Conservation (phyloP, 2,113 vertebrate genomes). For the Oreochromis spilurus region DNA sequence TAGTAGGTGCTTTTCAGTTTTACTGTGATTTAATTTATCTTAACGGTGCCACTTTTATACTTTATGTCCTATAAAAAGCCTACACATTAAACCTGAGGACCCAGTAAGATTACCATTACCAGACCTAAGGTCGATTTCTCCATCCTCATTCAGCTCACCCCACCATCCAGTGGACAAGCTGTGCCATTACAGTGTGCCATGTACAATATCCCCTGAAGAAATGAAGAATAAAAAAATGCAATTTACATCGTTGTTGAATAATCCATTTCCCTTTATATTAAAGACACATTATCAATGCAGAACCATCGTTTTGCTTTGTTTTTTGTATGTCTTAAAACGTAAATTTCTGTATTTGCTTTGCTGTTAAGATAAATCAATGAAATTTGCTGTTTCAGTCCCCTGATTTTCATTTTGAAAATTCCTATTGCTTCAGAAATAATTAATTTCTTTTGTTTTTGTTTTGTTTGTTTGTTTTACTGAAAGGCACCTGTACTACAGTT, state of each 20-base stretch:
- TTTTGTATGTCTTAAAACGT: not conserved
- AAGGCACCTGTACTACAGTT: not conserved
- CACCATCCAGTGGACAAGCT: slow-evolving; percentile 21
- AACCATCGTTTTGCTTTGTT: not conserved
- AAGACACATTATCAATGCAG: slow-evolving; percentile 14
- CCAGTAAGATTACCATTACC: not conserved
- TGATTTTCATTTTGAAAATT: not conserved
- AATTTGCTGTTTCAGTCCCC: not conserved
- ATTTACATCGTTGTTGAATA: not conserved
- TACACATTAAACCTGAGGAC: not conserved
- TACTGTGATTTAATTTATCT: slow-evolving; percentile 34
- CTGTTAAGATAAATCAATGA: not conserved
- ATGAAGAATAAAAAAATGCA: not conserved
- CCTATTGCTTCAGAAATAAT: not conserved
- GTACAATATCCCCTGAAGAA: not conserved
- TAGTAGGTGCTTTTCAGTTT: slow-evolving; percentile 21
- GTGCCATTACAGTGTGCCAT: not conserved
- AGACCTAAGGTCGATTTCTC: not conserved
- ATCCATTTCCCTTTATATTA: slow-evolving; percentile 29
- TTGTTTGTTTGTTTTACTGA: not conserved
- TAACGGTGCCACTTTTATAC: not conserved
- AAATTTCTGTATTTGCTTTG: not conserved
- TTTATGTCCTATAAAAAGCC: not conserved
- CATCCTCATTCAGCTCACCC: not conserved
- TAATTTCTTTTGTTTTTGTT: not conserved